Conservation (phyloP, 2,113 vertebrate genomes). For the Pollimyrus isidori region DNA sequence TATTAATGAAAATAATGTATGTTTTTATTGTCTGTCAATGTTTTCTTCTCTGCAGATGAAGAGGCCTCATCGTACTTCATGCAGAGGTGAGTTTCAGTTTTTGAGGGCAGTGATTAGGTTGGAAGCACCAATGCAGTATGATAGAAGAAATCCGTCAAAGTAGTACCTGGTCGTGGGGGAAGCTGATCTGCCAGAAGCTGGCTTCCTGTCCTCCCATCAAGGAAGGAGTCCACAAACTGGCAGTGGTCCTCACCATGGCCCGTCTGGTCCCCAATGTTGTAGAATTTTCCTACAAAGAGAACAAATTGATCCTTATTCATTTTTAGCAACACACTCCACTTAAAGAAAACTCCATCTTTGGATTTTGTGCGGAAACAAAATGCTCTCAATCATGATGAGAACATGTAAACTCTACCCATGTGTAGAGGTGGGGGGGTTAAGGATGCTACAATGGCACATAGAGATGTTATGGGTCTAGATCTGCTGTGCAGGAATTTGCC, state of each 20-base stretch:
- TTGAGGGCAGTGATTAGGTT: neutral
- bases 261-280: slow-evolving; percentile 91
- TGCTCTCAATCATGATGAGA: neutral
- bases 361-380: no score
- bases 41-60: neutral
- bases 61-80: neutral
- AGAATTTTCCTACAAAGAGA: slow-evolving; percentile 77
- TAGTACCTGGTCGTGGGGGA: slow-evolving; percentile 69
- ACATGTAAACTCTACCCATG: neutral
- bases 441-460: neutral
- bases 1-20: neutral
- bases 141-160: neutral
- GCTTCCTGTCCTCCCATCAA: slow-evolving; percentile 86
- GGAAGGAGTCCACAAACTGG: slow-evolving; percentile 94
- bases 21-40: neutral
- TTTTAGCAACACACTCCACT: no score
- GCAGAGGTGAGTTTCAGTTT: neutral
- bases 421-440: neutral
- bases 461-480: neutral
- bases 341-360: no score
- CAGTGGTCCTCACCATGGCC: slow-evolving; percentile 95
- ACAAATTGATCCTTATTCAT: neutral
- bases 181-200: slow-evolving; percentile 70
- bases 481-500: neutral
- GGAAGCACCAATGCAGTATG: neutral